These are phyloP conservation scores for Catamblyrhynchus diadema DNA, from an alignment of 2,797 vertebrate genomes.

Conservation along the genomic window DNA sequence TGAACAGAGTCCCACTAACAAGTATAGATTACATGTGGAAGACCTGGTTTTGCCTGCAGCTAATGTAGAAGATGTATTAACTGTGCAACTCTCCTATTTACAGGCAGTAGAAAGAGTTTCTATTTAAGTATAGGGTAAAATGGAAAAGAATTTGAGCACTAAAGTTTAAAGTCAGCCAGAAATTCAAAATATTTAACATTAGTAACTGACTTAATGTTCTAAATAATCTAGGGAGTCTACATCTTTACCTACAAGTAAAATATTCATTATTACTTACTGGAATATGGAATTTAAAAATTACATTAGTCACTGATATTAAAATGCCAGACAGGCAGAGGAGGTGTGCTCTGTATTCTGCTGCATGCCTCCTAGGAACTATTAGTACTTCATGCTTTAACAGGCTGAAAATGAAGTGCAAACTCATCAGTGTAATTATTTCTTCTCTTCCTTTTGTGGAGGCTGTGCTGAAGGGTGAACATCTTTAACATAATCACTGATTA, in stretches of 20 bases:
- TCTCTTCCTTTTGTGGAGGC: slow-evolving; percentile 1
- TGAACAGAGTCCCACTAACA: slow-evolving; percentile 16
- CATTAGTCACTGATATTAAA: background rate
- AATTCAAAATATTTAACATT: background rate
- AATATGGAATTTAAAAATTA: background rate
- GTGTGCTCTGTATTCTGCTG: background rate
- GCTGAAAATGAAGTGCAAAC: slow-evolving; percentile 56
- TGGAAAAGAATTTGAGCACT: background rate
- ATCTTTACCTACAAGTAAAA: background rate
- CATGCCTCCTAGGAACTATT: background rate
- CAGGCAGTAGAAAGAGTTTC: background rate
- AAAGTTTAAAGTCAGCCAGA: background rate
- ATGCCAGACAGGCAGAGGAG: background rate
- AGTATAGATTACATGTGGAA: slow-evolving; percentile 44
- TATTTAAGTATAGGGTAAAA: background rate
- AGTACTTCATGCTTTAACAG: slow-evolving; percentile 26
- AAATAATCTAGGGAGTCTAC: background rate
- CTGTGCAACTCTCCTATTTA: background rate
- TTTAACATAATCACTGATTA: slow-evolving; percentile 39
- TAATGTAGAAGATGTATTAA: slow-evolving; percentile 33
- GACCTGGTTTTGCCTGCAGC: background rate
- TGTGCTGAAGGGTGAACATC: background rate
- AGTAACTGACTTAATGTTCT: background rate
- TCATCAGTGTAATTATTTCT: slow-evolving; percentile 47
- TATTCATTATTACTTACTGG: background rate